Evolutionary conservation across 2,888 invertebrate genomes (phyloP).

Genomic region (Yponomeuta evonymella): DNA sequence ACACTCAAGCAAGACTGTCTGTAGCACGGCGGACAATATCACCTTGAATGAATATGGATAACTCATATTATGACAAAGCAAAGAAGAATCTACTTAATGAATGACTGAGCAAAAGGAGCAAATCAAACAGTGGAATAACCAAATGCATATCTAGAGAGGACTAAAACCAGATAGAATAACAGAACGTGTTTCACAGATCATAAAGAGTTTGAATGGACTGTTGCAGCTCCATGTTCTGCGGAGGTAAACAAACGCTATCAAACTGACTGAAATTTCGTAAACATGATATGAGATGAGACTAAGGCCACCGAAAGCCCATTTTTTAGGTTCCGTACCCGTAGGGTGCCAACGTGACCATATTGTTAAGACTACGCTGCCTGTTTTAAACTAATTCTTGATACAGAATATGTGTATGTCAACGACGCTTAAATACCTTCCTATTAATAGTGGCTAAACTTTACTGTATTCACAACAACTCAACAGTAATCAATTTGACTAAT

Average conservation of each 20-base stretch:
- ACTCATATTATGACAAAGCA: background rate
- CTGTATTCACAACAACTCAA: no score
- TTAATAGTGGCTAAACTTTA: no score
- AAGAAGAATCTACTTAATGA: background rate
- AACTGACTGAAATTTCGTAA: no score
- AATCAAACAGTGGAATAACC: background rate
- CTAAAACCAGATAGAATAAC: constrained; percentile 2
- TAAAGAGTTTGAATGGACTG: constrained; percentile 5
- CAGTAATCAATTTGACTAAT: no score
- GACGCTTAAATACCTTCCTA: no score
- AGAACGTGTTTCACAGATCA: constrained; percentile 11
- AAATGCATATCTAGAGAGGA: background rate
- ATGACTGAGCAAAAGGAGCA: constrained; percentile 1
- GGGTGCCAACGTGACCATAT: no score
- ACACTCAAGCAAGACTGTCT: background rate
- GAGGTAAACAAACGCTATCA: background rate
- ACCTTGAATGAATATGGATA: background rate
- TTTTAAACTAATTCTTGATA: no score
- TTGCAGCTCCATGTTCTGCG: background rate
- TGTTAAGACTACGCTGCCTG: no score
- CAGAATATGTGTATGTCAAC: no score
- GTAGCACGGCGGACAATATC: background rate
- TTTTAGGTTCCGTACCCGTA: no score
- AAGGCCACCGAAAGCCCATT: no score
- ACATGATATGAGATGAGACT: no score